Conservation (phyloP, 2,888 invertebrate species). For the Chrysopilus asiliformis region DNA sequence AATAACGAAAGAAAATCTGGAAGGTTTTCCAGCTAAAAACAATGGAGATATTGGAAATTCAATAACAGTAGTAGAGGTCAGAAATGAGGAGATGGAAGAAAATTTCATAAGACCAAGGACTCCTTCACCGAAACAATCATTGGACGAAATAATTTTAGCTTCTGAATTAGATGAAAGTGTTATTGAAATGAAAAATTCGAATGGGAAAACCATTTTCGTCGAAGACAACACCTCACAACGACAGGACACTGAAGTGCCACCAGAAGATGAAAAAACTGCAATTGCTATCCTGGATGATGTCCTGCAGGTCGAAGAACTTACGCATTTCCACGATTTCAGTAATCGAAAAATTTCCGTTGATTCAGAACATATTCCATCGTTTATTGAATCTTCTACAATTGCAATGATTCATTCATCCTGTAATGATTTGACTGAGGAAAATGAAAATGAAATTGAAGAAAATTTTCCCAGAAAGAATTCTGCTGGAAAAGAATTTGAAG, state of each 20-base stretch:
- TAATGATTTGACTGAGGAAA: constrained; percentile 15
- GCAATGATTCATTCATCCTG: constrained; percentile 27
- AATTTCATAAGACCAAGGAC: constrained; percentile 3
- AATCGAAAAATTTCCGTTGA: constrained; percentile 20
- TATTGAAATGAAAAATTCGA: constrained; percentile 26
- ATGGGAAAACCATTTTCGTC: constrained; percentile 27
- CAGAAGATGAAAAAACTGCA: constrained; percentile 26
- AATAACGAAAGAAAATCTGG: too few species aligned
- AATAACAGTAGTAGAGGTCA: too few species aligned
- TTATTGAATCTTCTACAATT: constrained; percentile 27
- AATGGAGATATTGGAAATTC: too few species aligned
- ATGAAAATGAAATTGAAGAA: constrained; percentile 8
- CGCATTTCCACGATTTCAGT: constrained; percentile 4
- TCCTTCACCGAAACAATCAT: constrained; percentile 11
- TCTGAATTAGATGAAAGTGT: constrained; percentile 25
- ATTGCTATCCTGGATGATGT: constrained; percentile 31
- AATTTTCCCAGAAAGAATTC: too few species aligned
- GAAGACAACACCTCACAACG: constrained; percentile 17
- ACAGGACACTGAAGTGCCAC: neutral
- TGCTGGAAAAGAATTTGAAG: too few species aligned
- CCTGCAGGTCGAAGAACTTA: constrained; percentile 24
- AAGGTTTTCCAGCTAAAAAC: too few species aligned
- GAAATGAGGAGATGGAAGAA: too few species aligned
- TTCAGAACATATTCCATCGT: constrained; percentile 27
- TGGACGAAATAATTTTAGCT: constrained; percentile 26